Conservation (phyloP, 2,888 invertebrate genomes). For the Drosophila helvetica region DNA sequence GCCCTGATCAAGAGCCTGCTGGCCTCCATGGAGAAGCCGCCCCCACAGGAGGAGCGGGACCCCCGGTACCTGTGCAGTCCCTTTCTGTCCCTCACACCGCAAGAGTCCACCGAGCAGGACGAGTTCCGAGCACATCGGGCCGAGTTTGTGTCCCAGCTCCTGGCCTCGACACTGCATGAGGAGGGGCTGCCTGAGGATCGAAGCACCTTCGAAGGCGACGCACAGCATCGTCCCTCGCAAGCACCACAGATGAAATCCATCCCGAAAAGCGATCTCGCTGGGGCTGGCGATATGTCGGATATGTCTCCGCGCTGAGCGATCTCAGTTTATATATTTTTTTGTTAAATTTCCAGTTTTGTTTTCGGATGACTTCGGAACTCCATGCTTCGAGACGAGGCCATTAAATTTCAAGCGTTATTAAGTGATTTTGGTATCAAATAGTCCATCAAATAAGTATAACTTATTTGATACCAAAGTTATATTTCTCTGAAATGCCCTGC, state of each 20-base stretch:
- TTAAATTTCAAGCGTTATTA: conserved; percentile 15
- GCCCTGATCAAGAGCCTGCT: conserved; percentile 13
- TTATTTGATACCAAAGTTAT: no score
- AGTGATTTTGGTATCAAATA: not conserved
- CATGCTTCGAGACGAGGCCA: conserved; percentile 1
- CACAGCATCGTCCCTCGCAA: not conserved
- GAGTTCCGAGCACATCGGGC: conserved; percentile 55
- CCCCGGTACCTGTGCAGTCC: conserved; percentile 56
- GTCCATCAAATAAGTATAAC: not conserved
- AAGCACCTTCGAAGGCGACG: not conserved
- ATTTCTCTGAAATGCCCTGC: no score
- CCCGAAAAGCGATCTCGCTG: conserved; percentile 40
- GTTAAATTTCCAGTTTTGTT: conserved; percentile 26
- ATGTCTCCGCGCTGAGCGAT: conserved; percentile 8
- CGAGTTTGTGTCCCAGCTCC: conserved; percentile 63
- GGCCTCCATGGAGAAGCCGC: conserved; percentile 48
- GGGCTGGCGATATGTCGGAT: conserved; percentile 61
- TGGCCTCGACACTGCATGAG: conserved; percentile 59
- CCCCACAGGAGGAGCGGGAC: conserved; percentile 25
- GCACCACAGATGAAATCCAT: not conserved
- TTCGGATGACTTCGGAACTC: not conserved
- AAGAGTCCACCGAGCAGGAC: conserved; percentile 27
- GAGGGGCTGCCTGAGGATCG: conserved; percentile 43
- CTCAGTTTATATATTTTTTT: not conserved
- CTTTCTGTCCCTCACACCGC: conserved; percentile 20